Percentiles rank a stretch among this genome's conserved stretches.
These are phyloP conservation scores for Polypterus senegalus DNA, from an alignment of 2,113 vertebrate genomes.

Conservation along the genomic window DNA sequence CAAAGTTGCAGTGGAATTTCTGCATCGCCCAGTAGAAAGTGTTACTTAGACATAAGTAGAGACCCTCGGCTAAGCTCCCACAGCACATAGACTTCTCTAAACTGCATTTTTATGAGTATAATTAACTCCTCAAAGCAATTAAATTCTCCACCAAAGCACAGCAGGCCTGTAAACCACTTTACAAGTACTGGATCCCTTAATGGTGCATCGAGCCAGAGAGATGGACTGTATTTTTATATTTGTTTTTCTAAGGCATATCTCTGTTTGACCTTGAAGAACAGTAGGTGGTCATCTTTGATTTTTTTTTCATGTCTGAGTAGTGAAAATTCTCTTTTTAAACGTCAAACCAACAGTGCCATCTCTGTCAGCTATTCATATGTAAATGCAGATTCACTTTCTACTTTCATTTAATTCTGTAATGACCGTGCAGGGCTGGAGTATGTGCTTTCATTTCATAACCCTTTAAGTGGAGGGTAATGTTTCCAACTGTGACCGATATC, in stretches of 20 bases:
- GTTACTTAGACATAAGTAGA: too few species aligned
- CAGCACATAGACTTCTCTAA: constrained; percentile 15
- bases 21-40: too few species aligned
- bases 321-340: too few species aligned
- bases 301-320: constrained; percentile 15
- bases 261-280: constrained; percentile 40
- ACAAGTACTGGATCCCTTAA: constrained; percentile 6
- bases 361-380: too few species aligned
- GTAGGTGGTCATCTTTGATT: constrained; percentile 37
- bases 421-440: too few species aligned
- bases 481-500: too few species aligned
- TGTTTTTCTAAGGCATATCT: constrained; percentile 41
- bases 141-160: constrained; percentile 39
- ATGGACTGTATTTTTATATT: constrained; percentile 41
- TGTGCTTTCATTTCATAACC: too few species aligned
- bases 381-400: too few species aligned
- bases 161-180: constrained; percentile 34
- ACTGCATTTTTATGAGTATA: constrained; percentile 35
- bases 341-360: too few species aligned
- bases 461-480: too few species aligned
- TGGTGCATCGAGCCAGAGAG: constrained; percentile 28
- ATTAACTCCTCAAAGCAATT: constrained; percentile 37
- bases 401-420: too few species aligned
- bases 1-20: constrained; percentile 12
- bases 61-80: too few species aligned